phyloP scores from a whole-genome alignment of 2,888 invertebrate genomes.

The Sphecodes monilicornis region DNA sequence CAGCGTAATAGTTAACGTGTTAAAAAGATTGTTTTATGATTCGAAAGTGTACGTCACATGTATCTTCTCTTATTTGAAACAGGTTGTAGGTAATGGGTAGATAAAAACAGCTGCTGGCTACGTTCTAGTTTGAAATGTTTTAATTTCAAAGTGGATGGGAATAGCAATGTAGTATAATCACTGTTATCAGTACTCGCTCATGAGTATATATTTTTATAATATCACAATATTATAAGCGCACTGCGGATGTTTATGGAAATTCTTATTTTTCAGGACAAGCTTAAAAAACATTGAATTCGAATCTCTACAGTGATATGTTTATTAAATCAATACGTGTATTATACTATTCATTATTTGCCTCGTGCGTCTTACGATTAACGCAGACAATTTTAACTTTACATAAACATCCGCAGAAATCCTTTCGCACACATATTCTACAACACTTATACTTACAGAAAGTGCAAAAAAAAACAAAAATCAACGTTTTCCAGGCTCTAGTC shows the following conservation, averaged over 20 bases:
- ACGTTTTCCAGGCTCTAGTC: too few species aligned
- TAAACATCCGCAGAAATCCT: too few species aligned
- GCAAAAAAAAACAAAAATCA: too few species aligned
- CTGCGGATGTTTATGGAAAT: not conserved
- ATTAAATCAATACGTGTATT: too few species aligned
- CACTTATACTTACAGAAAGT: too few species aligned
- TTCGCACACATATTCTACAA: too few species aligned
- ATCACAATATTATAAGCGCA: not conserved
- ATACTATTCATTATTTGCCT: too few species aligned
- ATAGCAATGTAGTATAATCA: not conserved
- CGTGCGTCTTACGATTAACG: too few species aligned
- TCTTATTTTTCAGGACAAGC: not conserved
- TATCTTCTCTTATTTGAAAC: not conserved
- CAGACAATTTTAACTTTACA: too few species aligned
- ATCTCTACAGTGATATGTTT: too few species aligned
- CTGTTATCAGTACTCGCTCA: not conserved
- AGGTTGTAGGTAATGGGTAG: not conserved
- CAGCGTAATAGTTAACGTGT: not conserved
- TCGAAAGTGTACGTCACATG: not conserved
- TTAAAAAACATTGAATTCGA: too few species aligned
- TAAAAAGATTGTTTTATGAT: not conserved
- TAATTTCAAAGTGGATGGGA: not conserved
- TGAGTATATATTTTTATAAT: not conserved
- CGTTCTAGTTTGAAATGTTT: not conserved
- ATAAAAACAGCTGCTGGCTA: not conserved